Percentiles rank a stretch among this genome's conserved stretches.
These are phyloP conservation scores for Euplagia quadripunctaria DNA, from an alignment of 2,888 invertebrate genomes.

Conservation along the genomic window DNA sequence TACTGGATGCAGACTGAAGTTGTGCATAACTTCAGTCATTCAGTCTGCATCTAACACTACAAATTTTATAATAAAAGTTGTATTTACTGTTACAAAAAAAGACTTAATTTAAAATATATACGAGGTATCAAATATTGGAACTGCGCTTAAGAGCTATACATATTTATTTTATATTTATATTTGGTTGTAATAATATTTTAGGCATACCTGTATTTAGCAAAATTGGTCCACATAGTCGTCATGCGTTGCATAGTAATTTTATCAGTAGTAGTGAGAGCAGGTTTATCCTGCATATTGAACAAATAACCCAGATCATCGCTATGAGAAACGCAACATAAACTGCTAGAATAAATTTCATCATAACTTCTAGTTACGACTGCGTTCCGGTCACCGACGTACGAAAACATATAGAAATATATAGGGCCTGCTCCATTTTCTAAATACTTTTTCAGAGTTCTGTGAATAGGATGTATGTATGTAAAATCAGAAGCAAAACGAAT, in stretches of 20 bases:
- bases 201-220: slow-evolving; percentile 70
- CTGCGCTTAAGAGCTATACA: no score
- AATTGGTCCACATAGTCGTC: slow-evolving; percentile 77
- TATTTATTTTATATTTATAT: no score
- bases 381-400: slow-evolving; percentile 52
- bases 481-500: slow-evolving; percentile 65
- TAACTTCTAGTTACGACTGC: slow-evolving; percentile 44
- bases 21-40: no score
- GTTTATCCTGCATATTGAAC: slow-evolving; percentile 51
- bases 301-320: slow-evolving; percentile 70
- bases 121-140: no score
- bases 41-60: no score
- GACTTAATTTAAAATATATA: no score
- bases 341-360: slow-evolving; percentile 25
- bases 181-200: neutral
- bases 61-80: no score
- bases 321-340: slow-evolving; percentile 57
- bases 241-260: slow-evolving; percentile 65
- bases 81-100: no score
- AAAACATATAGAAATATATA: slow-evolving; percentile 68
- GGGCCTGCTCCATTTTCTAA: slow-evolving; percentile 47
- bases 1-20: no score
- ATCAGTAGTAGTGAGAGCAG: slow-evolving; percentile 55
- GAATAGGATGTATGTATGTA: slow-evolving; percentile 59
- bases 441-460: slow-evolving; percentile 60